Conservation (phyloP, 2,797 vertebrate species). For the Gouania willdenowi region DNA sequence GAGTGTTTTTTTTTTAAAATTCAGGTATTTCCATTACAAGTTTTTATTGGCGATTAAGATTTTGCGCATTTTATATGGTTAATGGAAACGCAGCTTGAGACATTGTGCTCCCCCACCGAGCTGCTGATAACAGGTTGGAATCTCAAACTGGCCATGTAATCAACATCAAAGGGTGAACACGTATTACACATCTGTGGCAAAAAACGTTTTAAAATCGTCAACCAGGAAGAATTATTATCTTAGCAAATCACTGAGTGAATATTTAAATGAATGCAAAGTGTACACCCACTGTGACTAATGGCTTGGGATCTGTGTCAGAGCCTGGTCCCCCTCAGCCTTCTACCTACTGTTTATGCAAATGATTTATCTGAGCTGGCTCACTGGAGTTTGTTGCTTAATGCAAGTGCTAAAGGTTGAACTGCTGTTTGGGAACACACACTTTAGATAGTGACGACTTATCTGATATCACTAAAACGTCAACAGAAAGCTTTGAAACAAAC, state of each 20-base stretch:
- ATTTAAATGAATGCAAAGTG: conserved; percentile 71
- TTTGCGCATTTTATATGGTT: too few species aligned
- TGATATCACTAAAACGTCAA: not conserved
- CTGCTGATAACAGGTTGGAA: conserved; percentile 32
- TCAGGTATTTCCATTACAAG: too few species aligned
- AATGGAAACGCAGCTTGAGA: too few species aligned
- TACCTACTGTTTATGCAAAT: conserved; percentile 68
- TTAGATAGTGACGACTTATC: conserved; percentile 4
- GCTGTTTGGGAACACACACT: not conserved
- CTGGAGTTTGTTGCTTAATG: conserved; percentile 27
- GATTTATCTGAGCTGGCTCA: conserved; percentile 21
- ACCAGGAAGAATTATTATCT: conserved; percentile 23
- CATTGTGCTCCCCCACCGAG: conserved; percentile 28
- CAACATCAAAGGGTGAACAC: conserved; percentile 15
- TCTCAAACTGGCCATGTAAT: conserved; percentile 28
- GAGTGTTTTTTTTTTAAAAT: too few species aligned
- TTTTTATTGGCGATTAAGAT: too few species aligned
- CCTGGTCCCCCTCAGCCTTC: conserved; percentile 50
- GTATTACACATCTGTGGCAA: conserved; percentile 1
- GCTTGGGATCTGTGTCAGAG: conserved; percentile 44
- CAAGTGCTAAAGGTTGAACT: conserved; percentile 24
- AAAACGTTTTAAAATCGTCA: conserved; percentile 19
- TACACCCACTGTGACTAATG: conserved; percentile 53
- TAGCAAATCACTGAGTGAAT: conserved; percentile 46
- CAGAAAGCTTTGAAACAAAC: too few species aligned